Conservation (phyloP, 2,113 vertebrate genomes). For the Ictidomys tridecemlineatus region DNA sequence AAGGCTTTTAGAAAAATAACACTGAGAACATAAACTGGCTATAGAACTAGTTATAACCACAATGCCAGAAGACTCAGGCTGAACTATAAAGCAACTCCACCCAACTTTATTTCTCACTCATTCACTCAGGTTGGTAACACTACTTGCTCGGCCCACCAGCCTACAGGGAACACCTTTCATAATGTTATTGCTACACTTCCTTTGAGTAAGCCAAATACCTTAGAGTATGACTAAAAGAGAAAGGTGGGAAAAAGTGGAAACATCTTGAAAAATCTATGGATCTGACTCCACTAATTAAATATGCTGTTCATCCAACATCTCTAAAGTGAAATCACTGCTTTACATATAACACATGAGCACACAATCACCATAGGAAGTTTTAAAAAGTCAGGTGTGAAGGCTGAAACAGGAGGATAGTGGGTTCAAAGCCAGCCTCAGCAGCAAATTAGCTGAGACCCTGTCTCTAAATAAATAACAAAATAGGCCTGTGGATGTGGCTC, state of each 20-base stretch:
- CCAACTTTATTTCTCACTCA: not conserved
- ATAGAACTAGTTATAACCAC: not conserved
- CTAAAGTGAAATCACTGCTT: not conserved
- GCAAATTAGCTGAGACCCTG: too few relatives aligned
- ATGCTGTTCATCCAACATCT: not conserved
- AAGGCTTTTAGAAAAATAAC: slow-evolving; percentile 12
- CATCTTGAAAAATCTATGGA: not conserved
- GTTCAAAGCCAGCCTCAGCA: too few relatives aligned
- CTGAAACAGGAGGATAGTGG: too few relatives aligned
- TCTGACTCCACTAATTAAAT: not conserved
- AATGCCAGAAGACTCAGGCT: slow-evolving; percentile 21
- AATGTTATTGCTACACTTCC: not conserved
- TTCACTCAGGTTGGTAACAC: slow-evolving; percentile 26
- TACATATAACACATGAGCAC: not conserved
- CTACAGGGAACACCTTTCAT: not conserved
- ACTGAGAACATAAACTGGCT: not conserved
- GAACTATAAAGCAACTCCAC: slow-evolving; percentile 26
- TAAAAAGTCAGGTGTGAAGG: not conserved
- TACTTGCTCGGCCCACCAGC: not conserved
- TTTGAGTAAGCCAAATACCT: slow-evolving; percentile 10
- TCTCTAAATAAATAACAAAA: too few relatives aligned
- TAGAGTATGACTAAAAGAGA: slow-evolving; percentile 23
- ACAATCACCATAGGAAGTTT: not conserved
- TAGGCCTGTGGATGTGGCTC: too few relatives aligned
- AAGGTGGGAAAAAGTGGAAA: slow-evolving; percentile 19